Conservation (phyloP, 2,113 vertebrate genomes). For the Zosterops hypoxanthus region DNA sequence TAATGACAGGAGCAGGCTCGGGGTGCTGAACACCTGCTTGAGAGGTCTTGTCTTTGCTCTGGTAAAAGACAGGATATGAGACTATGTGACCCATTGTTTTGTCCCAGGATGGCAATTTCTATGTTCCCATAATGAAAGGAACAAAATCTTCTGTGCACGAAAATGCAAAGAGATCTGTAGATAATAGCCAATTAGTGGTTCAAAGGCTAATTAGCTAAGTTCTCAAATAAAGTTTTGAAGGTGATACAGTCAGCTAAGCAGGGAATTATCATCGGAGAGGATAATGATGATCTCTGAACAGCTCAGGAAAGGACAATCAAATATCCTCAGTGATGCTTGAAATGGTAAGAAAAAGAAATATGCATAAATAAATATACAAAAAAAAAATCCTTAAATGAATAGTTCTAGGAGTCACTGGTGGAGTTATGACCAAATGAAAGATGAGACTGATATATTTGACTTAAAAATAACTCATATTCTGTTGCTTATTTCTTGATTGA, state of each 20-base stretch:
- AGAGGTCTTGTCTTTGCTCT: not conserved
- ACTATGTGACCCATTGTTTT: constrained; percentile 24
- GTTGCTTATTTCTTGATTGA: not conserved
- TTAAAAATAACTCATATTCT: not conserved
- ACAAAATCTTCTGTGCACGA: not conserved
- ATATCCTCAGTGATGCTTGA: not conserved
- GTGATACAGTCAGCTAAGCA: constrained; percentile 51
- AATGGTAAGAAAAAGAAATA: not conserved
- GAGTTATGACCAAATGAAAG: not conserved
- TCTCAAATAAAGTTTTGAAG: constrained; percentile 73
- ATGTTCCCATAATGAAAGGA: not conserved
- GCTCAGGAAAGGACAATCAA: not conserved
- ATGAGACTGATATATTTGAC: not conserved
- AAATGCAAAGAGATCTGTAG: constrained; percentile 32
- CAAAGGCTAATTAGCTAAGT: constrained; percentile 74
- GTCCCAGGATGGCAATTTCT: constrained; percentile 27
- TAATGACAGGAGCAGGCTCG: not conserved
- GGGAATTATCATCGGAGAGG: constrained; percentile 24
- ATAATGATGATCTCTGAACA: constrained; percentile 2
- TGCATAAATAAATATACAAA: not conserved
- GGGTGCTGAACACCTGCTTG: not conserved
- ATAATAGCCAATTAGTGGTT: constrained; percentile 71
- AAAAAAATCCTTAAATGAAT: not conserved
- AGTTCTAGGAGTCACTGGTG: not conserved
- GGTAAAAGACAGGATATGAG: not conserved